Conservation (phyloP, 2,888 invertebrate species). For the Elysia crispata region DNA sequence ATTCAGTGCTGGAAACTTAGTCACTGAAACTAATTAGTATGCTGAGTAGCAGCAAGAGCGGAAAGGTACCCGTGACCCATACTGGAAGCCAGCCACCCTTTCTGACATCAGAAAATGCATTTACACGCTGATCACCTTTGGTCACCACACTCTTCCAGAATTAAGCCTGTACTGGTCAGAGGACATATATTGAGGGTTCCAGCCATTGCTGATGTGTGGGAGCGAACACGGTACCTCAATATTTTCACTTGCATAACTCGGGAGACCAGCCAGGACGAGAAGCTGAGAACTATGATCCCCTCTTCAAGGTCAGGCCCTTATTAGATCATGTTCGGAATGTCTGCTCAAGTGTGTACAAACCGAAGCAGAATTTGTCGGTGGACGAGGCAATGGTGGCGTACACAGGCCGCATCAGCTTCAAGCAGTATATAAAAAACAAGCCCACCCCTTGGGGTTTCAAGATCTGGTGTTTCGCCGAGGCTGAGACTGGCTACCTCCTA, state of each 20-base stretch:
- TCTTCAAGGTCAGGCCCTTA: conserved; percentile 3
- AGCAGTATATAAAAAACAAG: conserved; percentile 19
- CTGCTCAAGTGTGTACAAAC: no score
- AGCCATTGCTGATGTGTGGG: conserved; percentile 12
- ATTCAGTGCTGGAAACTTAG: not conserved
- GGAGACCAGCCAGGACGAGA: no score
- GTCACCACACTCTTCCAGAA: not conserved
- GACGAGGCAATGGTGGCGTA: no score
- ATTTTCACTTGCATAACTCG: not conserved
- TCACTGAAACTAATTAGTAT: not conserved
- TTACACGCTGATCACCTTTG: conserved; percentile 11
- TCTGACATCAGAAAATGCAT: not conserved
- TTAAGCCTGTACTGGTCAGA: not conserved
- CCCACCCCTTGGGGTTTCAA: conserved; percentile 47
- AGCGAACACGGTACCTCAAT: not conserved
- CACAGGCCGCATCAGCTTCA: no score
- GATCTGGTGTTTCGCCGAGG: conserved; percentile 43
- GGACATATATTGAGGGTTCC: no score
- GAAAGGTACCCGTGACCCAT: not conserved
- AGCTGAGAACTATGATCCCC: not conserved
- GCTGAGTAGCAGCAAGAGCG: not conserved
- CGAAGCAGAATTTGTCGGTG: no score
- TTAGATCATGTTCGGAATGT: not conserved
- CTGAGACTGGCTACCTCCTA: conserved; percentile 35
- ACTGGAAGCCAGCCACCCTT: conserved; percentile 1